A percentile compares a stretch with the other conserved stretches of the same genome.
Conservation (phyloP, 1,140 invertebrate genomes). For the Drosophila kohkoa region DNA sequence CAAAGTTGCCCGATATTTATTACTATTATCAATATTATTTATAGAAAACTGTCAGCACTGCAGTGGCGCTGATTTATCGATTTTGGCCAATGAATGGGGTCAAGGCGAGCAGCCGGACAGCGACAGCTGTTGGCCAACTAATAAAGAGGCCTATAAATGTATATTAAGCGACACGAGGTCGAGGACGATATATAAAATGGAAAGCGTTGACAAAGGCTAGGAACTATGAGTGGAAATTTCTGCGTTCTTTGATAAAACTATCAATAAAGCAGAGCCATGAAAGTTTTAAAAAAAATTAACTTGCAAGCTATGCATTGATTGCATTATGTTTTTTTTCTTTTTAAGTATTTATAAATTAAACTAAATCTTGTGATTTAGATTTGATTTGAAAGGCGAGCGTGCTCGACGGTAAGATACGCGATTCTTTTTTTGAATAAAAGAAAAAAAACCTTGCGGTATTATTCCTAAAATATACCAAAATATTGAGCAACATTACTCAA, state of each 20-base stretch:
- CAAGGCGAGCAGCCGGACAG: constrained; percentile 54
- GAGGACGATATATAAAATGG: not conserved
- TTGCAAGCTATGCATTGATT: too few relatives aligned
- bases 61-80: constrained; percentile 72
- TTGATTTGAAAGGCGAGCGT: too few relatives aligned
- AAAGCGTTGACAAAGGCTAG: not conserved
- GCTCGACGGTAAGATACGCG: too few relatives aligned
- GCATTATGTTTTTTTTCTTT: too few relatives aligned
- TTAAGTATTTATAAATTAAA: too few relatives aligned
- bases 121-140: constrained; percentile 25
- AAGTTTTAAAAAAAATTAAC: too few relatives aligned
- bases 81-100: constrained; percentile 55
- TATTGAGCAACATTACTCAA: too few relatives aligned
- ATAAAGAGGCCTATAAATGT: not conserved
- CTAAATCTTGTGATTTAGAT: too few relatives aligned
- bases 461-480: too few relatives aligned
- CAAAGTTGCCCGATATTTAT: constrained; percentile 49
- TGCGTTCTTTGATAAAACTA: not conserved
- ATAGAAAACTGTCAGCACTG: constrained; percentile 58
- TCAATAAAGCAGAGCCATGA: not conserved
- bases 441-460: too few relatives aligned
- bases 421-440: too few relatives aligned
- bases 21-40: constrained; percentile 65
- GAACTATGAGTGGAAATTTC: not conserved
- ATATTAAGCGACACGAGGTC: not conserved